A percentile compares a stretch with the other conserved stretches of the same genome.
These are phyloP conservation scores for Gambelia wislizenii DNA, from an alignment of 2,797 vertebrate species.

Conservation along the genomic window DNA sequence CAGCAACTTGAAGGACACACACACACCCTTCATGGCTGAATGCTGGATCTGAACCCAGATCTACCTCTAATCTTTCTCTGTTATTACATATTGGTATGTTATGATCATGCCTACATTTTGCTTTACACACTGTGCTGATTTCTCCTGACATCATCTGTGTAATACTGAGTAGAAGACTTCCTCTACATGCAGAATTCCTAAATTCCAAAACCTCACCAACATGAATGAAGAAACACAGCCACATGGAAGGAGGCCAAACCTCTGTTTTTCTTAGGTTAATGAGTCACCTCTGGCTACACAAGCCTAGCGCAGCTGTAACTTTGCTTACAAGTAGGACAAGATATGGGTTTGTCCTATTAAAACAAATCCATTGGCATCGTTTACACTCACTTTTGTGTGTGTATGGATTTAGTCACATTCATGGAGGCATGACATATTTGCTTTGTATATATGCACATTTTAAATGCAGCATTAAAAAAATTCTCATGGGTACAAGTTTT, in stretches of 20 bases:
- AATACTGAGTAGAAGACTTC: background rate
- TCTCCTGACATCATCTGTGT: background rate
- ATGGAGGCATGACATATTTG: background rate
- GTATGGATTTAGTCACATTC: constrained; percentile 7
- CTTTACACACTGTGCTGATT: background rate
- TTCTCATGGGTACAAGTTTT: background rate
- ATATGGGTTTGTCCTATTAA: background rate
- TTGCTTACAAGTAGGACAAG: constrained; percentile 19
- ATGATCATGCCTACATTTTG: background rate
- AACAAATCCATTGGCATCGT: constrained; percentile 11
- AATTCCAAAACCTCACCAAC: background rate
- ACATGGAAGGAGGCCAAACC: constrained; percentile 5
- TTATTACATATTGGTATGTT: too few species aligned
- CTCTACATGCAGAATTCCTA: background rate
- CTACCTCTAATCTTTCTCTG: background rate
- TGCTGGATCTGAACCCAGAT: background rate
- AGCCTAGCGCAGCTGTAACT: background rate
- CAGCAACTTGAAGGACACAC: too few species aligned
- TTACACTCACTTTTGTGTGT: background rate
- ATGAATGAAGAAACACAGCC: constrained; percentile 5
- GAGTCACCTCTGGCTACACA: constrained; percentile 19
- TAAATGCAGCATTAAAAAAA: background rate
- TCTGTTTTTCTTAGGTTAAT: background rate
- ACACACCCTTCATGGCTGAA: background rate
- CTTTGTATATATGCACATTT: background rate